phyloP scores from a whole-genome alignment of 2,113 vertebrate species.

The Mesitornis unicolor region DNA sequence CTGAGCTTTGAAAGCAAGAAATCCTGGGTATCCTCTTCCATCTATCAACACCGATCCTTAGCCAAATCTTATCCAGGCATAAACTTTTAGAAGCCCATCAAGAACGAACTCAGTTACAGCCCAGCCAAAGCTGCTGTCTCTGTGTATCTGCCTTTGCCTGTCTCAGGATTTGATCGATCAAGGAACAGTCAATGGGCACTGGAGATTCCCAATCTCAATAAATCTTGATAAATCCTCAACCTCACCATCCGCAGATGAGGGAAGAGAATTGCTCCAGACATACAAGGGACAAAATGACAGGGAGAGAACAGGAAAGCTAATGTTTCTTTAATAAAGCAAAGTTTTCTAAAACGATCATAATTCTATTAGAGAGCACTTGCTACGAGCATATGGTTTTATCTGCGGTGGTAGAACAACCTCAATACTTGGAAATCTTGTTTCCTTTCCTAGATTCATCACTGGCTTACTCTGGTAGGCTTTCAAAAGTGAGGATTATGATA shows the following conservation, averaged over 20 bases:
- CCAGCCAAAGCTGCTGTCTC: background rate
- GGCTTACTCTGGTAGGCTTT: background rate
- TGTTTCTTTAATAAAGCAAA: background rate
- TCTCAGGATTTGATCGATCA: background rate
- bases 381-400: background rate
- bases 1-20: background rate
- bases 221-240: too few relatives aligned
- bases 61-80: conserved; percentile 18
- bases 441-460: background rate
- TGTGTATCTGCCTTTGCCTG: background rate
- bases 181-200: background rate
- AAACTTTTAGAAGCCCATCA: conserved; percentile 1
- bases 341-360: background rate
- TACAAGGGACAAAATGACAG: background rate
- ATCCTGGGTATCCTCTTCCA: conserved; percentile 42
- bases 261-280: background rate
- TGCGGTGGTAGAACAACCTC: background rate
- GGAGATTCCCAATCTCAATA: background rate
- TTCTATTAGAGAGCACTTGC: background rate
- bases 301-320: background rate
- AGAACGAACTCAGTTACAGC: background rate
- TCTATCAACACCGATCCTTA: background rate
- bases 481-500: background rate
- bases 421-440: background rate
- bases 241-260: background rate